Evolutionary conservation across 2,888 invertebrate genomes (phyloP).

Genomic region (Noctua comes): DNA sequence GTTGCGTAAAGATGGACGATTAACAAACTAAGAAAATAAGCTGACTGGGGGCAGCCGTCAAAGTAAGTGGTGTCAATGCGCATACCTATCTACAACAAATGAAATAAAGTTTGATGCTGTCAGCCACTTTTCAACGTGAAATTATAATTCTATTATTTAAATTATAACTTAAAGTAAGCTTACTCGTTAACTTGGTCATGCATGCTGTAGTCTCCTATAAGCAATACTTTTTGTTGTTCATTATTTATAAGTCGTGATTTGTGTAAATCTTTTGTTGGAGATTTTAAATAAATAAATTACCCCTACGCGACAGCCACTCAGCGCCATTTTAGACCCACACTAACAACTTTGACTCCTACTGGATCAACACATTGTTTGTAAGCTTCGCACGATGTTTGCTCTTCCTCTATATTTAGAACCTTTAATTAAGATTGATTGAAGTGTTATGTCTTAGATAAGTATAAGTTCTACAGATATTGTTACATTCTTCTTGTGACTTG

Average conservation of each 20-base stretch:
- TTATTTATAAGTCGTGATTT: not conserved
- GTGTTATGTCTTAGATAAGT: slow-evolving; percentile 38
- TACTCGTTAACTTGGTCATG: not conserved
- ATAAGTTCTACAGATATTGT: slow-evolving; percentile 4
- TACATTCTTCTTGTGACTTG: not conserved
- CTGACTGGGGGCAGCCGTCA: too few species aligned
- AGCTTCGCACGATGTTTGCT: slow-evolving; percentile 44
- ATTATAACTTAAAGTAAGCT: too few species aligned
- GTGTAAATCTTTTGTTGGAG: not conserved
- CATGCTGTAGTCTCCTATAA: not conserved
- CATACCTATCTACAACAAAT: too few species aligned
- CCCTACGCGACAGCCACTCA: not conserved
- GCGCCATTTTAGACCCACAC: slow-evolving; percentile 50
- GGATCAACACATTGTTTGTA: slow-evolving; percentile 65
- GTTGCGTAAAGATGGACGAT: too few species aligned
- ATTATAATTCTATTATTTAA: too few species aligned
- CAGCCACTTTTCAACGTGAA: too few species aligned
- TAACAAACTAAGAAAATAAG: too few species aligned
- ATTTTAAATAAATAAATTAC: not conserved
- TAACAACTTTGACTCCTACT: slow-evolving; percentile 54
- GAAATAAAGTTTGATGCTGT: too few species aligned
- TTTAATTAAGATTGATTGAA: slow-evolving; percentile 57
- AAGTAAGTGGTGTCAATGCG: not conserved
- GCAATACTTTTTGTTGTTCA: too few species aligned
- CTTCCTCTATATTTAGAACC: slow-evolving; percentile 60